These are phyloP conservation scores for Tautogolabrus adspersus DNA, from an alignment of 2,113 vertebrate genomes.

Conservation along the genomic window DNA sequence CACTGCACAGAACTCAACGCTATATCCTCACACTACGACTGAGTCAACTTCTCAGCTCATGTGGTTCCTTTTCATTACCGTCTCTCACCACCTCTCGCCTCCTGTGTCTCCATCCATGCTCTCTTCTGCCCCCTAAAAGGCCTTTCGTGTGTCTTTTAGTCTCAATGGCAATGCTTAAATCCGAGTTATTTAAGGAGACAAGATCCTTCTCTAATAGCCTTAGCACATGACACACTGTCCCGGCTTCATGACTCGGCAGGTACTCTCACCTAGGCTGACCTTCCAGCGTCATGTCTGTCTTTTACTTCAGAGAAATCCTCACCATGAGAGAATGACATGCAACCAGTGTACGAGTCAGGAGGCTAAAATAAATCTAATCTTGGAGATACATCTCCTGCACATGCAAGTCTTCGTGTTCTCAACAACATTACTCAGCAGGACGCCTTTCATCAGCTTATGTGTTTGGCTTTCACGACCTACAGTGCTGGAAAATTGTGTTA, in stretches of 20 bases:
- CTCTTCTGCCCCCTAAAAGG: not conserved
- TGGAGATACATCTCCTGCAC: not conserved
- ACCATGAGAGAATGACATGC: constrained; percentile 4
- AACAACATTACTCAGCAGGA: constrained; percentile 27
- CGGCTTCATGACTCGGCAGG: constrained; percentile 41
- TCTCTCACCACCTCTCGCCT: not conserved
- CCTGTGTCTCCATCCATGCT: not conserved
- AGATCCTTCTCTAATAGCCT: constrained; percentile 52
- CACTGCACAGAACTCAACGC: not conserved
- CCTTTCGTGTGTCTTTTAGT: not conserved
- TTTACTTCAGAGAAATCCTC: not conserved
- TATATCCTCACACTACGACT: constrained; percentile 51
- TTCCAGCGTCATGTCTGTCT: not conserved
- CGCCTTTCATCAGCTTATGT: not conserved
- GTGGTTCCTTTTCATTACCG: not conserved
- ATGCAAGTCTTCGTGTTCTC: not conserved
- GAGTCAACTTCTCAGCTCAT: constrained; percentile 32
- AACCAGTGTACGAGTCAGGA: not conserved
- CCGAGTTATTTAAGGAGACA: constrained; percentile 49
- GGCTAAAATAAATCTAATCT: not conserved
- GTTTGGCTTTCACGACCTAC: constrained; percentile 47
- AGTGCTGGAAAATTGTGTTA: not conserved
- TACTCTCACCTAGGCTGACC: not conserved
- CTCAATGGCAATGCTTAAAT: constrained; percentile 25
- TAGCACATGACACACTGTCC: constrained; percentile 37